These are phyloP conservation scores for Diphyllodes magnificus DNA, from an alignment of 2,113 vertebrate genomes.

Conservation along the genomic window DNA sequence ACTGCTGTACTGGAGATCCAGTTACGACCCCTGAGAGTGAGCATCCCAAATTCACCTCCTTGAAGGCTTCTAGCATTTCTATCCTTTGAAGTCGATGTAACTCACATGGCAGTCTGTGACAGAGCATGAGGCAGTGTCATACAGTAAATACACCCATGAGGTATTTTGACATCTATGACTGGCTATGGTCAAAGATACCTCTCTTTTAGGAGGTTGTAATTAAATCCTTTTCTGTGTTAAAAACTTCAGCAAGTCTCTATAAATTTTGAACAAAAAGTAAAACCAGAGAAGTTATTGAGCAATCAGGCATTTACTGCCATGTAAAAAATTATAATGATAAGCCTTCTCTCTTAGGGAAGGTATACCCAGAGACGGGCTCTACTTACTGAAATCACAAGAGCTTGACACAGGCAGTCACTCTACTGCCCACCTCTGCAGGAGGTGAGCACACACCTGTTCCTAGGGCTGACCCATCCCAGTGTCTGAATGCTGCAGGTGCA, in stretches of 20 bases:
- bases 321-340: not conserved
- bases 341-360: not conserved
- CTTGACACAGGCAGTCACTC: not conserved
- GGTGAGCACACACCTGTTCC: not conserved
- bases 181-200: not conserved
- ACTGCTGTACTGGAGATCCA: not conserved
- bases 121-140: not conserved
- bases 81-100: not conserved
- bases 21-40: not conserved
- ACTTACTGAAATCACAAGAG: not conserved
- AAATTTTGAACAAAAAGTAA: not conserved
- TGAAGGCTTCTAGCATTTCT: not conserved
- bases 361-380: not conserved
- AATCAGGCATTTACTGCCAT: not conserved
- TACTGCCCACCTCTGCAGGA: not conserved
- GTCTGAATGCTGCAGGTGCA: not conserved
- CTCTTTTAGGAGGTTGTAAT: not conserved
- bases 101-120: not conserved
- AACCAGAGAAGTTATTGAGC: not conserved
- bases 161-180: not conserved
- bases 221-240: not conserved
- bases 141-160: not conserved
- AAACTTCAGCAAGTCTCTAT: not conserved
- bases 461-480: fast-evolving
- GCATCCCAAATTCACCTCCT: not conserved